Evolutionary conservation across 2,113 vertebrate species (phyloP).

Genomic region (Alligator sinensis): DNA sequence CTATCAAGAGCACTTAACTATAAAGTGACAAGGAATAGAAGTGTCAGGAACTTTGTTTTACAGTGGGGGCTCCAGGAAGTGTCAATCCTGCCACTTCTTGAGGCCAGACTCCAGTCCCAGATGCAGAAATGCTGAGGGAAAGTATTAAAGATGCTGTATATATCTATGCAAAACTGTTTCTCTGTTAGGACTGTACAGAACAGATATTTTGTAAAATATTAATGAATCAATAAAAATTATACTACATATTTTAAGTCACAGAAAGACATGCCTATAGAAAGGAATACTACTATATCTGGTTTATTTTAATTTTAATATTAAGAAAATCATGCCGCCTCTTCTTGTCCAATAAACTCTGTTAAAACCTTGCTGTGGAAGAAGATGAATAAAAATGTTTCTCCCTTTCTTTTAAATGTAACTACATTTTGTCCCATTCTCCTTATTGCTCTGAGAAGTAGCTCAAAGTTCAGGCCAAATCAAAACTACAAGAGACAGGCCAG

Average conservation of each 20-base stretch:
- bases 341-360: slow-evolving; percentile 3
- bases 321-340: slow-evolving; percentile 25
- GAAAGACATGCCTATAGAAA: not conserved
- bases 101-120: not conserved
- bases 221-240: not conserved
- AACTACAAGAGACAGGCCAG: slow-evolving; percentile 11
- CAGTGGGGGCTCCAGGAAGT: not conserved
- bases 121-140: not conserved
- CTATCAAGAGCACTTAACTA: not conserved
- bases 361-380: not conserved
- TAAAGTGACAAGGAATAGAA: not conserved
- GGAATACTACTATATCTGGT: not conserved
- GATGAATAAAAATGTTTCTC: not conserved
- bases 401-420: not conserved
- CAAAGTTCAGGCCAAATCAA: slow-evolving; percentile 7
- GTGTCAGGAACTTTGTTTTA: not conserved
- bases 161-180: not conserved
- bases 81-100: accelerated
- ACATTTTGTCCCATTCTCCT: not conserved
- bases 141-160: not conserved
- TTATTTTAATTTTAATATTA: not conserved
- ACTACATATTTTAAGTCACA: not conserved
- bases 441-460: not conserved
- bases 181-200: not conserved
- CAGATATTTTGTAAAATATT: not conserved